Evolutionary conservation across 2,888 invertebrate species (phyloP).

Genomic region (Acleris emargana): DNA sequence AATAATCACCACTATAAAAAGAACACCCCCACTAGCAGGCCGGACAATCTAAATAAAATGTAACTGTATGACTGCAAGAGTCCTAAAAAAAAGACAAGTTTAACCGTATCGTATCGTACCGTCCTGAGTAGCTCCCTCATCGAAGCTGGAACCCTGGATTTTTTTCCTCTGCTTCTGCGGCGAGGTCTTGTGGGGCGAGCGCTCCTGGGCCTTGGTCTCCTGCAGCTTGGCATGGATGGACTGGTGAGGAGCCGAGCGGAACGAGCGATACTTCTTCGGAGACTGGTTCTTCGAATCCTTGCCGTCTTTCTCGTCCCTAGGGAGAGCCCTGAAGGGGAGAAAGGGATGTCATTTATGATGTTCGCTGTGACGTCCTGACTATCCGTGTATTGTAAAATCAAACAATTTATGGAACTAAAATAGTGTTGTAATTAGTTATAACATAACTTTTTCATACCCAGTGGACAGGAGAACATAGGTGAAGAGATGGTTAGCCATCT

Average conservation of each 20-base stretch:
- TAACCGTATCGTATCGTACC: slow-evolving; percentile 55
- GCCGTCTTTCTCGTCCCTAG: slow-evolving; percentile 93
- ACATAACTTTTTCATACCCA: no score
- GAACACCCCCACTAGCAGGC: no score
- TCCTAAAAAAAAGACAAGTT: no score
- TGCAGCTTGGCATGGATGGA: slow-evolving; percentile 83
- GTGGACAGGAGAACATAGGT: no score
- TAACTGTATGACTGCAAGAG: no score
- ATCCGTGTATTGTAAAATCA: no score
- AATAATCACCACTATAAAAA: no score
- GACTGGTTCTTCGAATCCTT: slow-evolving; percentile 90
- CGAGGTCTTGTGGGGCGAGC: slow-evolving; percentile 84
- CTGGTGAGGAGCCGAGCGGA: slow-evolving; percentile 84
- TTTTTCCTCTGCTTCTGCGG: slow-evolving; percentile 84
- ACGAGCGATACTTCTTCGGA: slow-evolving; percentile 86
- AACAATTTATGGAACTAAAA: no score
- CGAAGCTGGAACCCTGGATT: slow-evolving; percentile 78
- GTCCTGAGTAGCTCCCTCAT: slow-evolving; percentile 76
- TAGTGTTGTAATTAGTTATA: no score
- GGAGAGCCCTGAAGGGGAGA: slow-evolving; percentile 85
- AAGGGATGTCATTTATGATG: background rate
- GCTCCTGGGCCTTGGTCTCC: slow-evolving; percentile 85
- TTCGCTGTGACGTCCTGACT: no score
- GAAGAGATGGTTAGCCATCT: no score
- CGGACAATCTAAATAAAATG: no score